A percentile compares a stretch with the other conserved stretches of the same genome.
phyloP scores from a whole-genome alignment of 2,888 invertebrate genomes.

The Chloroclysta siterata region DNA sequence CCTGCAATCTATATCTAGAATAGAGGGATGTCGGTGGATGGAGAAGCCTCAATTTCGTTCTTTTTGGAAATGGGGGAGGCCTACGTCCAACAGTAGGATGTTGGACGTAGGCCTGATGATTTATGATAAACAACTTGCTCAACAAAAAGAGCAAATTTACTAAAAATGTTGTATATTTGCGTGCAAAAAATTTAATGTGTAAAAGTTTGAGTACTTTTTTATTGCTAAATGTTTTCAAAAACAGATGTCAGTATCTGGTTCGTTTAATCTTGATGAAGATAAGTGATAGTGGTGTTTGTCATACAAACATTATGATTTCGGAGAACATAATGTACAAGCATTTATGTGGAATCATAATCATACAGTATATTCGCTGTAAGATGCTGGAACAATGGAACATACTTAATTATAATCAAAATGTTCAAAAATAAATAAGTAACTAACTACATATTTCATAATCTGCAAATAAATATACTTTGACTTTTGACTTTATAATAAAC shows the following conservation, averaged over 20 bases:
- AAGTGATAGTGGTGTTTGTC: conserved; percentile 1
- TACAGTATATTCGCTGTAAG: background rate
- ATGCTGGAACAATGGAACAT: background rate
- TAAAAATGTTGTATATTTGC: conserved; percentile 4
- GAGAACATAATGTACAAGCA: conserved; percentile 2
- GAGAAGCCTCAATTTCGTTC: no score
- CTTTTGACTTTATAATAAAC: background rate
- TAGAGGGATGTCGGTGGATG: no score
- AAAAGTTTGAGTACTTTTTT: background rate
- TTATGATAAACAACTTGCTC: background rate
- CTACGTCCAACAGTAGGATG: no score
- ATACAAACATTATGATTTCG: conserved; percentile 7
- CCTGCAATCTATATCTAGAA: no score
- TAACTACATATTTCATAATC: no score
- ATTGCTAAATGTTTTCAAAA: background rate
- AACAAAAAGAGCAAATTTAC: no score
- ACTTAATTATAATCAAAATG: background rate
- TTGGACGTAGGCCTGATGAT: no score
- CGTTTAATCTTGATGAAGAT: conserved; percentile 4
- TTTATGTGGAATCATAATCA: background rate
- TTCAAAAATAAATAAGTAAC: no score
- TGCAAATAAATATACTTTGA: background rate
- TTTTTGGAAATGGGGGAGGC: no score
- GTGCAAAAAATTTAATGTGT: background rate
- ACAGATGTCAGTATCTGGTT: background rate